Evolutionary conservation across 1,140 invertebrate species (phyloP).

Genomic region (Tetramorium alpestre): DNA sequence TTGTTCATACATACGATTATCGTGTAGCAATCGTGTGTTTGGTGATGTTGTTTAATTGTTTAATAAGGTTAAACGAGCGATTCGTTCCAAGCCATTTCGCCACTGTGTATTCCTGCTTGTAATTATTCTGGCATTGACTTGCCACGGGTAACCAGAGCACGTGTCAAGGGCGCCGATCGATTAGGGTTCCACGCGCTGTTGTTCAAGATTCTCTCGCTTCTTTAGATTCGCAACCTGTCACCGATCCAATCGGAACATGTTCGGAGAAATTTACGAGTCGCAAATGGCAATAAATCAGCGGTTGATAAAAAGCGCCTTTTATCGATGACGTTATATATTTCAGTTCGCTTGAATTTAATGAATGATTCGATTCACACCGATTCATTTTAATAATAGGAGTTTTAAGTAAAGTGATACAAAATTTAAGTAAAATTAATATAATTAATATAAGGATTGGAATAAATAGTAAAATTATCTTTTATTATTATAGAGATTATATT

Average conservation of each 20-base stretch:
- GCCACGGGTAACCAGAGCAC: conserved; percentile 64
- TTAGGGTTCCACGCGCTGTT: conserved; percentile 53
- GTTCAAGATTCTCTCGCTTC: conserved; percentile 43
- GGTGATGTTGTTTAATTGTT: conserved; percentile 14
- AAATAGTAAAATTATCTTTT: neutral
- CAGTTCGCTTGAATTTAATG: neutral
- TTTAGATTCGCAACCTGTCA: conserved; percentile 25
- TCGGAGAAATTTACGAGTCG: conserved; percentile 20
- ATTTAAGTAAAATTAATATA: neutral
- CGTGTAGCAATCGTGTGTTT: neutral
- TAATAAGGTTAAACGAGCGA: conserved; percentile 36
- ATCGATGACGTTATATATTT: conserved; percentile 2
- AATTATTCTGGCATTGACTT: conserved; percentile 65
- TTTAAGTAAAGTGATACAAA: neutral
- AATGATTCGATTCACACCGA: neutral
- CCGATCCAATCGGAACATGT: conserved; percentile 8
- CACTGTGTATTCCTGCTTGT: conserved; percentile 41
- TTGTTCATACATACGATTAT: neutral
- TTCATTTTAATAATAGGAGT: neutral
- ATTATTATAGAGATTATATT: neutral
- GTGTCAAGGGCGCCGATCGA: conserved; percentile 70
- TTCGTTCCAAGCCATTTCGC: conserved; percentile 30
- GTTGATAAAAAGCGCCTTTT: conserved; percentile 26
- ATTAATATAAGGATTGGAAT: neutral
- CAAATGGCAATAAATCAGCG: conserved; percentile 19